Percentiles rank a stretch among this genome's conserved stretches.
These are phyloP conservation scores for Grantiella picta DNA, from an alignment of 2,113 vertebrate species.

Conservation along the genomic window DNA sequence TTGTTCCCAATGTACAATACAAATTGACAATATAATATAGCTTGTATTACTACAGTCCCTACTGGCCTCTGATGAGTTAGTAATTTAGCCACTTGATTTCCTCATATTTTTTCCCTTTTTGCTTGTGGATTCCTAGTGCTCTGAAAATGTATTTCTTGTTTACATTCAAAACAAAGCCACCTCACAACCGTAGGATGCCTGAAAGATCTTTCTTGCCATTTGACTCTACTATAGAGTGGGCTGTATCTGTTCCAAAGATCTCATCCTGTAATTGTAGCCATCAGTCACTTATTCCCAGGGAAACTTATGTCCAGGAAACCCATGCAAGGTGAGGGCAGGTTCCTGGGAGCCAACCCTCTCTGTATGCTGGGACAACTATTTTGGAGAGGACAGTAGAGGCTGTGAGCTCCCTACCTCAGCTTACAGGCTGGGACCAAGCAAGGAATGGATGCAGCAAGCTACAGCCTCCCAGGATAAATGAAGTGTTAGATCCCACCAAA, in stretches of 20 bases:
- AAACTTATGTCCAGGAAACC: neutral
- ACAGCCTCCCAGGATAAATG: neutral
- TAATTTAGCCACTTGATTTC: conserved; percentile 12
- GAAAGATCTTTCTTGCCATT: neutral
- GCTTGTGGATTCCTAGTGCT: neutral
- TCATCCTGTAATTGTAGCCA: neutral
- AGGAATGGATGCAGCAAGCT: neutral
- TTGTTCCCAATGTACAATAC: conserved; percentile 18
- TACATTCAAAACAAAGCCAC: neutral
- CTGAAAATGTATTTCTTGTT: conserved; percentile 4
- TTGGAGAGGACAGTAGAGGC: neutral
- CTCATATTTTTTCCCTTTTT: neutral
- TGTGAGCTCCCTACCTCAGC: neutral
- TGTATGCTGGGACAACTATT: neutral
- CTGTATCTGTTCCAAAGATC: neutral
- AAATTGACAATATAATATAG: conserved; percentile 35
- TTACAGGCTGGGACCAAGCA: neutral
- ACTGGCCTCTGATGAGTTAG: conserved; percentile 17
- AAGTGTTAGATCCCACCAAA: neutral
- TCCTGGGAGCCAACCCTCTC: neutral
- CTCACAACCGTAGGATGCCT: neutral
- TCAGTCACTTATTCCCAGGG: neutral
- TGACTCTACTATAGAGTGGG: rapidly evolving
- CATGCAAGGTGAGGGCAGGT: neutral
- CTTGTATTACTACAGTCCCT: conserved; percentile 9